Evolutionary conservation across 2,888 invertebrate genomes (phyloP), one percentile per base, ranked within the genome.

Genomic region (Lepidocyrtoides sp.): DNA sequence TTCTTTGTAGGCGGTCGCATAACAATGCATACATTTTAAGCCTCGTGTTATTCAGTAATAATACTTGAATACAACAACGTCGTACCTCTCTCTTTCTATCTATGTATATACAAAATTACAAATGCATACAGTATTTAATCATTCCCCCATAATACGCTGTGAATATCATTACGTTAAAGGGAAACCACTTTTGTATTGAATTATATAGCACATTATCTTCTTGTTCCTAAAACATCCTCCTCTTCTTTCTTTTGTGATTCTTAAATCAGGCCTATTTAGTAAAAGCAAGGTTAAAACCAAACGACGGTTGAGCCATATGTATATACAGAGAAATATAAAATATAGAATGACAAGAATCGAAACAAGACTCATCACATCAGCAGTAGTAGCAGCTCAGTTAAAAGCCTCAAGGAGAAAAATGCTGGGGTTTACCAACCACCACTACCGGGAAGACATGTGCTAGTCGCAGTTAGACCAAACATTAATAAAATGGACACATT

Each of bases 401-500:
- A 41, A 75, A 23, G 60, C 60, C 82, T 82, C 41, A 23, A 60
- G 60, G 75, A 77, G 51, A 77, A 77, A 77, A 41, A 77, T 20
- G 51, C 23, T 60, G 44, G 44, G 41, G 48, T 77, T 72, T 44
- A n/a, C n/a, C n/a, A n/a, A n/a, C n/a, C n/a, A 77, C 20, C 75
- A 54, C 32, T 29, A 41, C n/a, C 75, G 12, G 60, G 17, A 41
- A 63, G 82, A 60, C 60, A 60, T 10, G 60, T 60, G 23, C 2
- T 60, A 60, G 23, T 23, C 4, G 60, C 8, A 23, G 60, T n/a
- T 60, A 26, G 20, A 4, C 26, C 5, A 23, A 60, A 23, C 60
- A 60, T 60, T 60, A 82, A 82, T 82, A 60, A 60, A 82, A 79
- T 82, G 63, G 60, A 82, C 82, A 82, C 82, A 82, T 63, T 82